These are phyloP conservation scores for Caradrina kadenii DNA, from an alignment of 2,888 invertebrate species.

Conservation along the genomic window DNA sequence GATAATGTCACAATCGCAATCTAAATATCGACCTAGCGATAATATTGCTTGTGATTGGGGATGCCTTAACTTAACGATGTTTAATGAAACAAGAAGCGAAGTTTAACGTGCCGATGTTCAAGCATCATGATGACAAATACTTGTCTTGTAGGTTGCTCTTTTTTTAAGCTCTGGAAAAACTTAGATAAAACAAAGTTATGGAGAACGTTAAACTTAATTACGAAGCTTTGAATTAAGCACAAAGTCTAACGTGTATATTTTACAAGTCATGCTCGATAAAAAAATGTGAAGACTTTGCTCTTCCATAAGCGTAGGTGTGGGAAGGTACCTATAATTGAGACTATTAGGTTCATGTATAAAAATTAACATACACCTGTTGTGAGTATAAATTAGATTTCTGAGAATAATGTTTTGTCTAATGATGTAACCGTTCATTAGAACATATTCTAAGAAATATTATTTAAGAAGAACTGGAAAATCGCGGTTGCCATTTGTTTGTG, in stretches of 20 bases:
- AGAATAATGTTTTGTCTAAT: conserved; percentile 32
- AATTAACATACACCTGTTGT: conserved; percentile 46
- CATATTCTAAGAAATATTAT: conserved; percentile 27
- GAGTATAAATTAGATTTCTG: conserved; percentile 36
- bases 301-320: background rate
- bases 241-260: background rate
- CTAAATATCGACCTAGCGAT: too few species aligned
- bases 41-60: too few species aligned
- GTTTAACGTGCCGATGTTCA: background rate
- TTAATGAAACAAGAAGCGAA: too few species aligned
- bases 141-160: background rate
- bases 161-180: background rate
- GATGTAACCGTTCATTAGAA: conserved; percentile 41
- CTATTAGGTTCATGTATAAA: conserved; percentile 7
- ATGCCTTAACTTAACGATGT: too few species aligned
- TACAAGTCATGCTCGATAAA: background rate
- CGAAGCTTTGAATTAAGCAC: background rate
- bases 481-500: conserved; percentile 1
- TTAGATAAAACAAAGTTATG: background rate
- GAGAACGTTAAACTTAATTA: background rate
- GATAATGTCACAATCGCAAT: too few species aligned
- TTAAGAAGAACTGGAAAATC: conserved; percentile 10
- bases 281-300: background rate
- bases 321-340: conserved; percentile 7
- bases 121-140: background rate